Evolutionary conservation across 1,140 invertebrate species (phyloP), one percentile per base, ranked within the genome.

Genomic region (Ceratosolen solmsi): DNA sequence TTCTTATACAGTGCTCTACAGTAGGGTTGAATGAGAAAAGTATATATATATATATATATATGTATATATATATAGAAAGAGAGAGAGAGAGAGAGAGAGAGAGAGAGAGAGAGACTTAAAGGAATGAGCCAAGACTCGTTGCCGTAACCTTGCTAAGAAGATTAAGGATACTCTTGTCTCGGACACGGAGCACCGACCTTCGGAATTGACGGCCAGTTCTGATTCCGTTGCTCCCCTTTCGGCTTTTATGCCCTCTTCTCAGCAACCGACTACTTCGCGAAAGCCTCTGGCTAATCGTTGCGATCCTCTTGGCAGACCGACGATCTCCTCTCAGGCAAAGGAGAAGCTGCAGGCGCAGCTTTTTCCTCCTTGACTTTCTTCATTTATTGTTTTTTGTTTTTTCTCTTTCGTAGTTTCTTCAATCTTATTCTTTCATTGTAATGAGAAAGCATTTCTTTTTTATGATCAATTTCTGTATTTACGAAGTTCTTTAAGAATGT

Each of bases 101-200:
- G 60, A 33, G 30, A 30, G 13, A 68, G 63, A 68, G 22, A 38
- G 33, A 38, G 36, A 68, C 22, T 38, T 33, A 68, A 68, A 68
- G 33, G 20, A 38, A 68, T 33, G 17, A n/a, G n/a, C 2, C 63
- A n/a, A 7, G 36, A 38, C 36, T n/a, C n/a, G n/a, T n/a, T 68
- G 33, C 63, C 20, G 8, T 68, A 68, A 68, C 63, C 63, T 68
- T 68, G 63, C 63, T 33, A n/a, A 17, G 20, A 11, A 38, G 63
- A 68, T 68, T 68, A 68, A 68, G 63, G 33, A 68, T 68, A 17
- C 63, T 68, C 33, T 68, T 25, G 33, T 38, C 63, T 68, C 33
- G 33, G 36, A 9, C 8, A 33, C 33, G 36, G 22, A 38, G 20
- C 36, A n/a, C 33, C 33, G 63, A 68, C 63, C 63, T 68, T 68